A percentile compares a stretch with the other conserved stretches of the same genome.
These are phyloP conservation scores for Oegoconia quadripuncta DNA, from an alignment of 2,888 invertebrate species.

Conservation along the genomic window DNA sequence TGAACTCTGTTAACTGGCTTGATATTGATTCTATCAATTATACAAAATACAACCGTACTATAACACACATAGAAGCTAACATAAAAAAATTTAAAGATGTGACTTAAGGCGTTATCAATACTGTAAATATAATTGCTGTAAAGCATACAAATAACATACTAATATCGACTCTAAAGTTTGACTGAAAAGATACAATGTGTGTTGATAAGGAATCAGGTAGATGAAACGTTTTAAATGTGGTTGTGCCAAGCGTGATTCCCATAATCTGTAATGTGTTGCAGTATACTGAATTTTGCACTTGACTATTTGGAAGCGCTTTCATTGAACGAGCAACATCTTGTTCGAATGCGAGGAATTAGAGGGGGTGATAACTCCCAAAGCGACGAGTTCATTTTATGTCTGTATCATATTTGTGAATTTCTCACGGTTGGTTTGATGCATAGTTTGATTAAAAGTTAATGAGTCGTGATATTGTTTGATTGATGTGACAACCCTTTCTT, in stretches of 20 bases:
- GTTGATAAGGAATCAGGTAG: neutral
- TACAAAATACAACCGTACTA: slow-evolving; percentile 26
- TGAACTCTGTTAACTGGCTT: slow-evolving; percentile 57
- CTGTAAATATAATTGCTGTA: slow-evolving; percentile 33
- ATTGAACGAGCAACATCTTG: slow-evolving; percentile 65
- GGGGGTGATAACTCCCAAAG: slow-evolving; percentile 32
- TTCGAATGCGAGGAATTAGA: slow-evolving; percentile 37
- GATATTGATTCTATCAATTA: slow-evolving; percentile 41
- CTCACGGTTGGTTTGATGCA: slow-evolving; percentile 45
- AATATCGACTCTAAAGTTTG: slow-evolving; percentile 25
- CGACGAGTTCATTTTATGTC: slow-evolving; percentile 25
- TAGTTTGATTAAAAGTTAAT: slow-evolving; percentile 40
- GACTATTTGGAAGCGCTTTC: slow-evolving; percentile 42
- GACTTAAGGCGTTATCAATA: slow-evolving; percentile 31
- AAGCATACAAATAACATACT: slow-evolving; percentile 7
- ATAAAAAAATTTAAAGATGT: slow-evolving; percentile 1
- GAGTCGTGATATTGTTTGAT: slow-evolving; percentile 34
- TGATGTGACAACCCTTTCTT: slow-evolving; percentile 1
- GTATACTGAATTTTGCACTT: slow-evolving; percentile 71
- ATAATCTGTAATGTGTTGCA: slow-evolving; percentile 66
- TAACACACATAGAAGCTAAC: slow-evolving; percentile 21
- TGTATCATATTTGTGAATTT: slow-evolving; percentile 36
- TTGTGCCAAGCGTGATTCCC: slow-evolving; percentile 61
- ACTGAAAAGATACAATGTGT: fast-evolving
- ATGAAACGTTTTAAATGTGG: slow-evolving; percentile 1